Evolutionary conservation across 2,797 vertebrate species (phyloP).

Genomic region (Chrysocyon brachyurus): DNA sequence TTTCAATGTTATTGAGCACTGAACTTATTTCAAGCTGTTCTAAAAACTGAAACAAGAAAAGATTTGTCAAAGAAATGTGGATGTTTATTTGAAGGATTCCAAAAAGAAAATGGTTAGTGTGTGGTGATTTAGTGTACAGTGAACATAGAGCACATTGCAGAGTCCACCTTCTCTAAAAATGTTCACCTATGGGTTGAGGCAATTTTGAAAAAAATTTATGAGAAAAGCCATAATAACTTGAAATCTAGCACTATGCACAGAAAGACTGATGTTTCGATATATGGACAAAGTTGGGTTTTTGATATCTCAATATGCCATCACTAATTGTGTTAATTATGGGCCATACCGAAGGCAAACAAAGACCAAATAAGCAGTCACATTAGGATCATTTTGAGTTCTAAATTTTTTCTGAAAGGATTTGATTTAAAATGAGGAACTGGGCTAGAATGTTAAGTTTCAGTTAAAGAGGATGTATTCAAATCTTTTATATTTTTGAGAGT

Average conservation of each 20-base stretch:
- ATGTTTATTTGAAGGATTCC: background rate
- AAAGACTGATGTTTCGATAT: conserved; percentile 24
- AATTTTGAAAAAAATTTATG: conserved; percentile 27
- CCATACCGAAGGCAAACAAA: conserved; percentile 15
- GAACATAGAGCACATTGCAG: conserved; percentile 45
- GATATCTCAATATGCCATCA: conserved; percentile 25
- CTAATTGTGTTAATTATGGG: conserved; percentile 45
- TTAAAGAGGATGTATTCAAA: conserved; percentile 32
- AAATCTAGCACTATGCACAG: background rate
- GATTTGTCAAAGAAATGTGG: background rate
- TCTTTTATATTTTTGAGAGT: background rate
- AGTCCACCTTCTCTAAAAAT: conserved; percentile 21
- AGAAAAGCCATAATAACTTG: background rate
- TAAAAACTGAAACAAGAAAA: conserved; percentile 24
- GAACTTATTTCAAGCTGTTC: background rate
- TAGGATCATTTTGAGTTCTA: conserved; percentile 35
- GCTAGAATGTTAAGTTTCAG: conserved; percentile 26
- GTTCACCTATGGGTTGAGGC: background rate
- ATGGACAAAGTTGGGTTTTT: conserved; percentile 56
- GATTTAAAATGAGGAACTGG: conserved; percentile 24
- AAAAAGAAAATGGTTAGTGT: conserved; percentile 47
- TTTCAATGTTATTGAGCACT: background rate
- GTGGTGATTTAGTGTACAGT: background rate
- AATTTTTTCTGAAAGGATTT: conserved; percentile 17
- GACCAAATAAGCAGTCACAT: background rate